Base-by-base conservation (phyloP, 2,797 vertebrate species). In the Simalia tracyae region DNA sequence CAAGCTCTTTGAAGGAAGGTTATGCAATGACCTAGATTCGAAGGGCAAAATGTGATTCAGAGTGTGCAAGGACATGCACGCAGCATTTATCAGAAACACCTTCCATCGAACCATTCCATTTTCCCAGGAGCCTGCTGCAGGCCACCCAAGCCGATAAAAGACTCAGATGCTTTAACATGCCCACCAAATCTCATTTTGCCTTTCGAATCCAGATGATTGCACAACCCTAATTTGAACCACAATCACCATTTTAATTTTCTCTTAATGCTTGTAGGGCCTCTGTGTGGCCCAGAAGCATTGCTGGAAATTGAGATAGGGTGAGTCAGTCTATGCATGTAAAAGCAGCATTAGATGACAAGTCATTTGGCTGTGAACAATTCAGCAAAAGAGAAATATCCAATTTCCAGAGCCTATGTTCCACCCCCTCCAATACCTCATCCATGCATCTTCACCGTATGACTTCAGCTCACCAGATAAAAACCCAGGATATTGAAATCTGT, bases 401-500 rank as follows among this genome's bases (percentile, higher is more conserved):
- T 63, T 91, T 84, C 42, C 36, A 56, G 6, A 36, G 46, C 26
- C 72, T 84, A 17, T 88, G 0, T 0, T 17, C 89, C 84, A 59
- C 26, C 36, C 28, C 1, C 5, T 26, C 2, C 8, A 56, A 63
- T 6, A 8, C 57, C 76, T 81, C 57, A 61, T 46, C 57, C 22
- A 5, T 60, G 26, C 31, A n/a, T 31, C 22, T 64, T n/a, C 12
- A 31, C 46, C 36, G 19, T 28, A 60, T 81, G 87, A 57, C 81
- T 90, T 88, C 17, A 84, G 68, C n/a, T 88, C 64, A 86, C 54
- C 68, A 91, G 57, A 88, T 26, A 64, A 88, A 88, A 88, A 54
- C 2, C 5, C 54, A 26, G 31, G 6, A 60, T 76, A 90, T 81
- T 90, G 59, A 31, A 22, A 56, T 60, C 84, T 28, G 46, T 57